Evolutionary conservation across 2,797 vertebrate genomes (phyloP).

Genomic region (Danio albolineatus): DNA sequence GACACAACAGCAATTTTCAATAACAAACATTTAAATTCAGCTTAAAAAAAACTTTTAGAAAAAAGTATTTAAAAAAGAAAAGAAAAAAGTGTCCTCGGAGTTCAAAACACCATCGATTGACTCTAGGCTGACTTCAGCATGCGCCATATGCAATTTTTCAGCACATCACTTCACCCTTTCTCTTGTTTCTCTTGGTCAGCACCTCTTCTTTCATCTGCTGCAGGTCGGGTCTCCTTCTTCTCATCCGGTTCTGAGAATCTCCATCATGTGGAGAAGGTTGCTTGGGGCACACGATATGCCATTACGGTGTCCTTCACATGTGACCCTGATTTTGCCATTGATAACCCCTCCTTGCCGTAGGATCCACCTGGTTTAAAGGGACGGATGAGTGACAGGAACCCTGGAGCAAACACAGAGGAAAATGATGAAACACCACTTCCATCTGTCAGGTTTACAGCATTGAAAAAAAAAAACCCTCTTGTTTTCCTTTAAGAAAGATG

Average conservation of each 20-base stretch:
- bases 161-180: neutral
- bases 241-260: constrained; percentile 96
- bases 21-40: constrained; percentile 23
- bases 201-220: constrained; percentile 44
- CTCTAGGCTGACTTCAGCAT: neutral
- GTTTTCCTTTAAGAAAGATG: neutral
- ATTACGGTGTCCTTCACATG: constrained; percentile 95
- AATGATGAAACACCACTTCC: neutral
- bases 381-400: constrained; percentile 58
- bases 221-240: constrained; percentile 95
- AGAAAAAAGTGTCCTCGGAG: neutral
- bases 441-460: neutral
- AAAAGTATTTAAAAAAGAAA: neutral
- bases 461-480: neutral
- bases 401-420: constrained; percentile 57
- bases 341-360: constrained; percentile 81
- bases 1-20: neutral
- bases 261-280: constrained; percentile 89
- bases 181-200: constrained; percentile 8
- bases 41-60: neutral
- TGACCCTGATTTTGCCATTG: constrained; percentile 85
- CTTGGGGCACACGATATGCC: constrained; percentile 58
- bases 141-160: neutral
- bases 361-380: constrained; percentile 37
- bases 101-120: constrained; percentile 4